Evolutionary conservation across 2,888 invertebrate species (phyloP), one percentile per base, ranked within the genome.

Genomic region (Polylopha cassiicola): DNA sequence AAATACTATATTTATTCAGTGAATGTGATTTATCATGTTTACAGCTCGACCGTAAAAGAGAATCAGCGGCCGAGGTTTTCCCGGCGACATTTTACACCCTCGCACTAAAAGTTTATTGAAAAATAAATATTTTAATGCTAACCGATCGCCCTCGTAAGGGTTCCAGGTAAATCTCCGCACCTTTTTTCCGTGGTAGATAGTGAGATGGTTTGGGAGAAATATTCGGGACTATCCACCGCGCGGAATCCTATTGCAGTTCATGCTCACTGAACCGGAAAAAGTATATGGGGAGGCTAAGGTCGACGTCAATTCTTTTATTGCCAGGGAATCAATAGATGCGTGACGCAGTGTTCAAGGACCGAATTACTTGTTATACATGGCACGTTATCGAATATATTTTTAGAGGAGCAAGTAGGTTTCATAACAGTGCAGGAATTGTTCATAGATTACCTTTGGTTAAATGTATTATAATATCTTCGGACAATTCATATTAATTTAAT

Each of bases 201-300:
- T 51, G 73, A 65, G 63, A 62, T 48, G 55, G 55, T 64, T 62
- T 60, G 56, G 58, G 66, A 73, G 69, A 76, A 77, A 74, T 72
- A 75, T 78, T 78, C 55, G 74, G 65, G 68, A 53, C 68, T 61
- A 75, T 75, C 70, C 63, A 73, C 74, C 69, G 71, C 64, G 64
- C 60, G 74, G 72, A 80, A 82, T 85, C 80, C 79, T 74, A 79
- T 82, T 78, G 82, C 82, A 82, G 82, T 85, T 84, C 80, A 81
- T 78, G 79, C 73, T 75, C 81, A 76, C 69, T 80, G 82, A 75
- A 69, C 74, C 62, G 80, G 73, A 75, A 76, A 78, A 79, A 80
- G 75, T 79, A 70, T 79, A 75, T 66, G 73, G 79, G 78, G 78
- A 74, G 62, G 71, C 73, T 73, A 73, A 77, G 73, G 77, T 74